Base-by-base conservation (phyloP, 2,113 vertebrate species). In the Rissa tridactyla region DNA sequence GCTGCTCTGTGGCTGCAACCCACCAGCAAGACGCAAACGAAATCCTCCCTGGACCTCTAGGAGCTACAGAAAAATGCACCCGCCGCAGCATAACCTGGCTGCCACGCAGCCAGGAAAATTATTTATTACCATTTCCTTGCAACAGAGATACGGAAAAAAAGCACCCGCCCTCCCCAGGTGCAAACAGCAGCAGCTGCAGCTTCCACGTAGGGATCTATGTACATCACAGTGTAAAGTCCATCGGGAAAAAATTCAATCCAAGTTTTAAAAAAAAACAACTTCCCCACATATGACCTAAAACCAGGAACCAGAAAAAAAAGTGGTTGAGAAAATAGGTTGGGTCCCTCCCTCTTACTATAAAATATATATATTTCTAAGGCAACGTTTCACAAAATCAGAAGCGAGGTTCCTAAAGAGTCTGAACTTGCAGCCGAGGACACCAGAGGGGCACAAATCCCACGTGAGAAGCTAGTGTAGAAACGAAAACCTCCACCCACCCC, bases 71-170 rank as follows among this genome's bases (percentile, higher is more conserved):
- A 70, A 86, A 81, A 71, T 3, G 8, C 40, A 87, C 32, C 61
- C 1, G 0, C 32, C 1, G 3, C 47, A 18, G 65, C 46, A 14
- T 58, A 73, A 71, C 83, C 46, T 15, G 0, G 86, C 95, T 92
- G 68, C 82, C 55, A 57, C 0, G 1, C 78, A 95, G 94, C 94
- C 81, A 71, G 89, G 77, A 51, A 19, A 40, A 30, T 54, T 25
- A 88, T 94, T 94, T 97, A 97, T 97, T 97, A 72, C 61, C 9
- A 40, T 84, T 96, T 96, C 86, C 86, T 97, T 72, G 79, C 51
- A 42, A 85, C 69, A 96, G 71, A 95, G 58, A 90, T 44, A 90
- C 3, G 82, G 86, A 15, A 49, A 58, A 25, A 83, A 90, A 51
- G 65, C 78, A 82, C 49, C 84, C 61, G 0, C 94, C 87, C 89